A percentile compares a stretch with the other conserved stretches of the same genome.
Evolutionary conservation across 2,113 vertebrate species (phyloP).

Genomic region (Engystomops pustulosus): DNA sequence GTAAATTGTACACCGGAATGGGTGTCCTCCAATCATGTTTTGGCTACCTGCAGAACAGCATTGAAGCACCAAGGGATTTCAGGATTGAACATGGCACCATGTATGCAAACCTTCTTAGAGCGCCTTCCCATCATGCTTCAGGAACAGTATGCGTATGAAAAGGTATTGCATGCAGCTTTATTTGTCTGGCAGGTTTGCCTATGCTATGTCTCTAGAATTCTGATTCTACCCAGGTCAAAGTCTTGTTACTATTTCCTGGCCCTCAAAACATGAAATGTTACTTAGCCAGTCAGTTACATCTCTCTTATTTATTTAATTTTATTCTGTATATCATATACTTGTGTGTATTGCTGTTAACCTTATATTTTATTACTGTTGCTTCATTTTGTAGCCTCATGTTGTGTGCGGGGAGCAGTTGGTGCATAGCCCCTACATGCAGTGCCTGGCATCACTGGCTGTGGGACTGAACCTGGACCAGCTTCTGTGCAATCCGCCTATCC

Average conservation of each 20-base stretch:
- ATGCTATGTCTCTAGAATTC: too few relatives aligned
- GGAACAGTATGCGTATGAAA: slow-evolving; percentile 95
- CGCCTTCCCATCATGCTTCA: slow-evolving; percentile 94
- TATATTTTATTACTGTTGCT: not conserved
- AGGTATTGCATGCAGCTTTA: slow-evolving; percentile 76
- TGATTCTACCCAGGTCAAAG: too few relatives aligned
- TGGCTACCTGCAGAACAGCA: slow-evolving; percentile 91
- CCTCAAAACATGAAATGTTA: too few relatives aligned
- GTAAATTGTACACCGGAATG: slow-evolving; percentile 92
- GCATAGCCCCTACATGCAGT: slow-evolving; percentile 98
- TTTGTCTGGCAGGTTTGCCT: too few relatives aligned
- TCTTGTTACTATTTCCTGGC: too few relatives aligned
- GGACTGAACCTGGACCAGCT: slow-evolving; percentile 92
- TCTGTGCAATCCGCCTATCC: slow-evolving; percentile 83
- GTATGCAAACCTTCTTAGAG: slow-evolving; percentile 96
- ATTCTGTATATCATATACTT: too few relatives aligned
- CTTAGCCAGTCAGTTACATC: too few relatives aligned
- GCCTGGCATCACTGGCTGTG: slow-evolving; percentile 90
- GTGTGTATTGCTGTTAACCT: not conserved
- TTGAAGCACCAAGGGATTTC: slow-evolving; percentile 93
- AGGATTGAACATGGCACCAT: slow-evolving; percentile 92
- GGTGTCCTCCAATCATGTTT: slow-evolving; percentile 85
- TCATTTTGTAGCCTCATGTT: slow-evolving; percentile 84
- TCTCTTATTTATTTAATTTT: too few relatives aligned
- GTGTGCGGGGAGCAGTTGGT: slow-evolving; percentile 96